phyloP scores from a whole-genome alignment of 2,113 vertebrate species.

The Anser cygnoides region DNA sequence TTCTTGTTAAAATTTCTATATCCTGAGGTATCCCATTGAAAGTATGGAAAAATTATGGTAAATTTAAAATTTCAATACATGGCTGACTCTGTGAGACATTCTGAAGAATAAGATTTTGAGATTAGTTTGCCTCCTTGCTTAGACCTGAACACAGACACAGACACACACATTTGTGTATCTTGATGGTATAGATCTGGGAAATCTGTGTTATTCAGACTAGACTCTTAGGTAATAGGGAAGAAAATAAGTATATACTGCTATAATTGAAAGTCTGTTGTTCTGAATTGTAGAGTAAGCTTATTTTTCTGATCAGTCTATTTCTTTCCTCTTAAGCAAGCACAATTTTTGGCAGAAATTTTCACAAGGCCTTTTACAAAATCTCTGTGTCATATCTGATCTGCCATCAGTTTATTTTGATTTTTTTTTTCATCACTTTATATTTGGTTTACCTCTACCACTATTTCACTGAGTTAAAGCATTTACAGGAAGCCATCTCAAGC shows the following conservation, averaged over 20 bases:
- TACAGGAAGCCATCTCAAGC: neutral
- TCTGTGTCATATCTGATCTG: neutral
- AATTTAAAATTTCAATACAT: neutral
- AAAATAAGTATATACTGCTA: neutral
- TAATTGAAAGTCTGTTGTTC: neutral
- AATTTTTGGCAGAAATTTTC: conserved; percentile 22
- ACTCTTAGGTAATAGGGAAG: neutral
- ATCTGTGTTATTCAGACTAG: neutral
- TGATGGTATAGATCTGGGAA: neutral
- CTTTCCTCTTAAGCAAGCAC: neutral
- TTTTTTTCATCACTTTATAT: neutral
- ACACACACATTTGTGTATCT: neutral
- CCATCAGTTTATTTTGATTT: neutral
- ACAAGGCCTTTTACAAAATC: neutral
- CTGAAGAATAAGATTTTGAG: neutral
- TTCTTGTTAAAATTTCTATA: neutral
- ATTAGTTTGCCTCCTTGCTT: neutral
- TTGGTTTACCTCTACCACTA: neutral
- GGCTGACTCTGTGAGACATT: neutral
- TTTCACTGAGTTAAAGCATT: neutral
- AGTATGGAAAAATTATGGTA: neutral
- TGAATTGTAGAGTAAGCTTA: neutral
- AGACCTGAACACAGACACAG: neutral
- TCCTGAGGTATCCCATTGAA: neutral
- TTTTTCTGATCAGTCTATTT: conserved; percentile 12